phyloP scores from a whole-genome alignment of 2,888 invertebrate species.

The Homarus gammarus region DNA sequence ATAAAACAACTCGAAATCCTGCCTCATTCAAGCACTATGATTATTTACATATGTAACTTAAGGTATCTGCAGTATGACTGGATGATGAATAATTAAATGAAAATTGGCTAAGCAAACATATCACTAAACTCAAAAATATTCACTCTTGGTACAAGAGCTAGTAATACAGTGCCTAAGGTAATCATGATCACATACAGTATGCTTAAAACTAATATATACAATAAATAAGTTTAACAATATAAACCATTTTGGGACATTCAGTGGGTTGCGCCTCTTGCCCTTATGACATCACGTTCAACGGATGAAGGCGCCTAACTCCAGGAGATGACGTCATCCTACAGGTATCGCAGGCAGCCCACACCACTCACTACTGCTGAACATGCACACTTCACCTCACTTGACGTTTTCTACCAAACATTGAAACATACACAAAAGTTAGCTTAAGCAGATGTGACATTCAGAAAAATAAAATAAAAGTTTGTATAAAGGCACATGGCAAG shows the following conservation, averaged over 20 bases:
- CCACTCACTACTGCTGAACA: not conserved
- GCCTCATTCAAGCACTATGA: conserved; percentile 7
- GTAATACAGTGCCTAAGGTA: not conserved
- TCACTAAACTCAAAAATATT: not conserved
- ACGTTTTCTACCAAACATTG: not conserved
- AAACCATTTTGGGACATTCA: not conserved
- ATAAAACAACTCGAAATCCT: conserved; percentile 17
- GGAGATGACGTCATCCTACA: conserved; percentile 50
- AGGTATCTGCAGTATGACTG: conserved; percentile 22
- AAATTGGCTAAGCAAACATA: not conserved
- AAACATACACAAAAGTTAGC: not conserved
- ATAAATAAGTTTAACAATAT: not conserved
- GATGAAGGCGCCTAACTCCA: conserved; percentile 26
- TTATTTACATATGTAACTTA: conserved; percentile 39
- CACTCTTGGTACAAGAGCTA: conserved; percentile 63
- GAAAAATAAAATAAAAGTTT: not conserved
- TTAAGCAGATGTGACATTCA: not conserved
- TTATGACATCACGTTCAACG: conserved; percentile 9
- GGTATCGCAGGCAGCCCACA: conserved; percentile 15
- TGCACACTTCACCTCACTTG: not conserved
- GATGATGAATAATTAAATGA: conserved; percentile 29
- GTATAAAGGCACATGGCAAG: not conserved
- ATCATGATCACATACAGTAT: not conserved
- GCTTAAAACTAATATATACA: not conserved
- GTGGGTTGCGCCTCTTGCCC: not conserved